Evolutionary conservation across 2,113 vertebrate genomes (phyloP), one percentile per base, ranked within the genome.

Genomic region (Pantherophis guttatus): DNA sequence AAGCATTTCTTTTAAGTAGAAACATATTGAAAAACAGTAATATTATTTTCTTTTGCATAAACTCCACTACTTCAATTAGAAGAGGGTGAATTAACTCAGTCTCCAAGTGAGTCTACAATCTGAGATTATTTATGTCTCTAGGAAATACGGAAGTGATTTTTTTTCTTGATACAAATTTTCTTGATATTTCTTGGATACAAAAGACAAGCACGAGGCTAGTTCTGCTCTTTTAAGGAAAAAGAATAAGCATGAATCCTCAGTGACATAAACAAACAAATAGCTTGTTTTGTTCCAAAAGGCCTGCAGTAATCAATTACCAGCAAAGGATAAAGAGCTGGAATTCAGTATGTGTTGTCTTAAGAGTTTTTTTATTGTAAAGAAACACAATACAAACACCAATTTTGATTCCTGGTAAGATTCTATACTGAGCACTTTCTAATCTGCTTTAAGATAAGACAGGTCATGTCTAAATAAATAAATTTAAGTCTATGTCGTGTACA

Each of bases 381-480:
- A 92, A 91, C 58, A 33, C 86, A 91, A 75, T 95, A 94, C 58
- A 39, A 57, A 95, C 52, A 91, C 87, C 88, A 89, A 24, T 55
- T 89, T 91, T 93, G 93, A 90, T 93, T 92, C 93, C 29, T 70
- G 53, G 8, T 6, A 86, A 87, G 86, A 94, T 94, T 95, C 96
- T 95, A 96, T 92, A 93, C 89, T 95, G 48, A 90, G 10, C 52
- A 95, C 96, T 94, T 92, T 86, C 86, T 75, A 92, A 91, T 95
- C 90, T 86, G 21, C 23, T 93, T 95, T 81, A 94, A 96, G 92
- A 93, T 86, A 86, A n/a, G 24, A 50, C 24, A 86, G 39, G 23
- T 33, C 81, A 23, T 86, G 24, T 23, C 44, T 86, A 26, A 86
- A 86, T 58, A 50, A 12, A 86, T 59, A 21, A 91, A 96, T 95